phyloP scores from a whole-genome alignment of 2,888 invertebrate species.

The Erpobdella octoculata region DNA sequence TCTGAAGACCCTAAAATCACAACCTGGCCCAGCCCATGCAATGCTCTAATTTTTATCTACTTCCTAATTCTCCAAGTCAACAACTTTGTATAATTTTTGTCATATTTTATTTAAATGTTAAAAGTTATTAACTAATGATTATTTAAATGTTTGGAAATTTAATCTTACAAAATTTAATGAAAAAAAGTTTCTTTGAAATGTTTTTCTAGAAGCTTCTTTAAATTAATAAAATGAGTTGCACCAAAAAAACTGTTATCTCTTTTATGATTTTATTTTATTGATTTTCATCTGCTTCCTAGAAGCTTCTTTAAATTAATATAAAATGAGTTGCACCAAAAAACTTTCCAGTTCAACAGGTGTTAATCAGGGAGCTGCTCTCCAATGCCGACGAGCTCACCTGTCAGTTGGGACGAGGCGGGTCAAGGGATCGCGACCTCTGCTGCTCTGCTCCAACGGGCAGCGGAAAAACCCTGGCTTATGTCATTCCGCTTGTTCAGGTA shows the following conservation, averaged over 20 bases:
- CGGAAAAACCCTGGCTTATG: constrained; percentile 91
- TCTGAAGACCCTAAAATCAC: too few relatives aligned
- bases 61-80: too few relatives aligned
- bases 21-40: too few relatives aligned
- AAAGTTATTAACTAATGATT: background rate
- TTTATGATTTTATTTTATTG: background rate
- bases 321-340: background rate
- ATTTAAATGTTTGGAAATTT: too few relatives aligned
- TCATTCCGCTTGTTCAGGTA: constrained; percentile 78
- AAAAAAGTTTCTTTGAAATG: too few relatives aligned
- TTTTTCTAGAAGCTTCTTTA: too few relatives aligned
- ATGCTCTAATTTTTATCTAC: too few relatives aligned
- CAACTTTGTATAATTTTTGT: background rate
- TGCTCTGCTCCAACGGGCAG: constrained; percentile 95
- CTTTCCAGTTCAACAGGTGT: constrained; percentile 44
- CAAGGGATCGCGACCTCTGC: constrained; percentile 73
- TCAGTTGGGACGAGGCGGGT: constrained; percentile 28
- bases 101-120: background rate
- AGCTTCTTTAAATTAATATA: too few relatives aligned
- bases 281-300: constrained; percentile 26
- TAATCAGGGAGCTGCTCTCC: constrained; percentile 47
- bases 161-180: too few relatives aligned
- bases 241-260: too few relatives aligned
- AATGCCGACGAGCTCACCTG: constrained; percentile 31
- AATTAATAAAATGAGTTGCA: too few relatives aligned